phyloP scores from a whole-genome alignment of 2,888 invertebrate species.

The Conistra vaccinii region DNA sequence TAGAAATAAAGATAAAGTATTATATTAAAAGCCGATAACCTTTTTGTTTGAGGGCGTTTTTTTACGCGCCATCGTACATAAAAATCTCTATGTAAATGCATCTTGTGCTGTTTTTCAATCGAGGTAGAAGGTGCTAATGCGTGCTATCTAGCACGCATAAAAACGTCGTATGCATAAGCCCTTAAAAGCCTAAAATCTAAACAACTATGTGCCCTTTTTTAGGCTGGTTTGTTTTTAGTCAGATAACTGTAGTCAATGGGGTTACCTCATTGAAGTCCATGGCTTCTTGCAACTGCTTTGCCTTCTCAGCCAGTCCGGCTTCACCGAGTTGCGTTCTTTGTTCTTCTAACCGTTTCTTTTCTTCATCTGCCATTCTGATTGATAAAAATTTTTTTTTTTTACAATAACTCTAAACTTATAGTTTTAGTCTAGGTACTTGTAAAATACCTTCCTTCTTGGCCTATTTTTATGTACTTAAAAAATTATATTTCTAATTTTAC shows the following conservation, averaged over 20 bases:
- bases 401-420: no score
- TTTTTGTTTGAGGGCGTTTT: neutral
- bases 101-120: no score
- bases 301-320: conserved; percentile 92
- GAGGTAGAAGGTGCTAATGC: no score
- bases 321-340: conserved; percentile 92
- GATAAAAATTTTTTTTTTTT: no score
- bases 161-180: no score
- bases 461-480: neutral
- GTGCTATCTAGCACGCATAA: no score
- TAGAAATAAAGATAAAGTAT: no score
- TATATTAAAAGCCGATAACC: neutral
- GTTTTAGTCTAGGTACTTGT: neutral
- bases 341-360: conserved; percentile 92
- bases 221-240: neutral
- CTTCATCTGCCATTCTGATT: conserved; percentile 92
- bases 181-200: neutral
- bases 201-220: neutral
- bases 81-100: no score
- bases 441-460: neutral
- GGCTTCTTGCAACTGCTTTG: conserved; percentile 92
- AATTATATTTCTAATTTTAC: neutral
- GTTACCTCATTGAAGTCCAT: conserved; percentile 94
- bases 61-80: no score
- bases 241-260: neutral